Evolutionary conservation across 2,888 invertebrate species (phyloP).

Genomic region (Drosophila macrospina): DNA sequence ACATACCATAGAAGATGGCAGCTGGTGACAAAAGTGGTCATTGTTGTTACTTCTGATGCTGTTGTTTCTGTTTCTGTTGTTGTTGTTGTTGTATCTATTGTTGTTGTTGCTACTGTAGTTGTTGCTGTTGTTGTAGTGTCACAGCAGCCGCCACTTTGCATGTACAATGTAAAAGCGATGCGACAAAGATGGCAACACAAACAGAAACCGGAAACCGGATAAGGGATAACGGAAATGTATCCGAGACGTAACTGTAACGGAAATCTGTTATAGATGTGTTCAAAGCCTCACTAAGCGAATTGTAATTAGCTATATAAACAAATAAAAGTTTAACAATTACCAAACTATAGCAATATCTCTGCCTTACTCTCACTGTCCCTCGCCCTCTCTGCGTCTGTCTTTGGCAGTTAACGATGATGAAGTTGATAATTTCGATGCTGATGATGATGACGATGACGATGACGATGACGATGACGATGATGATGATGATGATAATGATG

Average conservation of each 20-base stretch:
- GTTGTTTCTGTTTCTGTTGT: conserved; percentile 9
- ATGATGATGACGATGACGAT: conserved; percentile 34
- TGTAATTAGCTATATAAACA: conserved; percentile 65
- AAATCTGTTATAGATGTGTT: conserved; percentile 42
- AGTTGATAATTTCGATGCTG: conserved; percentile 18
- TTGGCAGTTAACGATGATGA: conserved; percentile 9
- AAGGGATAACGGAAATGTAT: conserved; percentile 42
- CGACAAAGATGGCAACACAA: conserved; percentile 7
- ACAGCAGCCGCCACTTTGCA: conserved; percentile 52
- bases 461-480: conserved; percentile 10
- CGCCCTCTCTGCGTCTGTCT: not conserved
- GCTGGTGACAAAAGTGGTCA: conserved; percentile 43
- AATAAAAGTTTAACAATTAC: conserved; percentile 62
- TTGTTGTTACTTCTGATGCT: conserved; percentile 39
- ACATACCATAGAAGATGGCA: conserved; percentile 32
- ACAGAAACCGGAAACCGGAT: conserved; percentile 48
- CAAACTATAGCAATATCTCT: not conserved
- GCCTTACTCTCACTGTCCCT: not conserved
- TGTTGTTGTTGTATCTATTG: conserved; percentile 14
- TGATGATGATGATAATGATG: conserved; percentile 36
- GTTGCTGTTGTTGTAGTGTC: conserved; percentile 34
- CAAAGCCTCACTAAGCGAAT: conserved; percentile 21
- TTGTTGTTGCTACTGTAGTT: conserved; percentile 15
- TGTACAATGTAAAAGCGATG: conserved; percentile 16
- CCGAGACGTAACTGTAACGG: conserved; percentile 41